These are phyloP conservation scores for Aphidius colemani DNA, from an alignment of 2,888 invertebrate species.

Conservation along the genomic window DNA sequence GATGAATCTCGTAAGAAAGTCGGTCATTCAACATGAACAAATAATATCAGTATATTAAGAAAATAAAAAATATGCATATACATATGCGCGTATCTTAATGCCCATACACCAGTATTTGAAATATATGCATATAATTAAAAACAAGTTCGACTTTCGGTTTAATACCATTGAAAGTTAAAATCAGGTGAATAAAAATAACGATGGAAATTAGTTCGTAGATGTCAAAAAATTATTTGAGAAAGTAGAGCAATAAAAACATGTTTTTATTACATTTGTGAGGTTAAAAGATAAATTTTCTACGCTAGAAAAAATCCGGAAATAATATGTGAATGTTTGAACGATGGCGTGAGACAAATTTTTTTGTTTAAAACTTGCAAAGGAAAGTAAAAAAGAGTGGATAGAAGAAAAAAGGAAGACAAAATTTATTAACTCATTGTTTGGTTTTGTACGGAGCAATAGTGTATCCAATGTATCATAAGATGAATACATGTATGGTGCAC, in stretches of 20 bases:
- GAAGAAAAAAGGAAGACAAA: not conserved
- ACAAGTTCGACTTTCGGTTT: slow-evolving; percentile 1
- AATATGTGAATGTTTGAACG: not conserved
- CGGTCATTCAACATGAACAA: slow-evolving; percentile 5
- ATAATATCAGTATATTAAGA: not conserved
- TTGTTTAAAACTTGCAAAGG: not conserved
- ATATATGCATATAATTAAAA: not conserved
- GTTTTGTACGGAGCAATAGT: no score
- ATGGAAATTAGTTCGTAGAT: no score
- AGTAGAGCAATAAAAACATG: no score
- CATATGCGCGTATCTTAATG: slow-evolving; percentile 16
- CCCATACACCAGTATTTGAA: slow-evolving; percentile 1
- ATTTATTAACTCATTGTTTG: slow-evolving; percentile 17
- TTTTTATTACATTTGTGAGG: no score
- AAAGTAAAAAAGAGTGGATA: not conserved
- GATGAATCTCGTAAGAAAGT: slow-evolving; percentile 27
- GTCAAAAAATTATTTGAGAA: no score
- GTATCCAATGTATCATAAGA: no score
- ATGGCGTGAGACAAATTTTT: slow-evolving; percentile 7
- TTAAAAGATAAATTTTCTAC: not conserved
- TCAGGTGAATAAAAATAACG: no score
- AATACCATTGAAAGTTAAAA: slow-evolving; percentile 8
- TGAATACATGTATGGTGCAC: no score
- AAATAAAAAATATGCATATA: not conserved
- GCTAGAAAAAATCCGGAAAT: slow-evolving; percentile 13